A percentile compares a stretch with the other conserved stretches of the same genome.
phyloP scores from a whole-genome alignment of 2,797 vertebrate genomes.

The Cirrhinus mrigala region DNA sequence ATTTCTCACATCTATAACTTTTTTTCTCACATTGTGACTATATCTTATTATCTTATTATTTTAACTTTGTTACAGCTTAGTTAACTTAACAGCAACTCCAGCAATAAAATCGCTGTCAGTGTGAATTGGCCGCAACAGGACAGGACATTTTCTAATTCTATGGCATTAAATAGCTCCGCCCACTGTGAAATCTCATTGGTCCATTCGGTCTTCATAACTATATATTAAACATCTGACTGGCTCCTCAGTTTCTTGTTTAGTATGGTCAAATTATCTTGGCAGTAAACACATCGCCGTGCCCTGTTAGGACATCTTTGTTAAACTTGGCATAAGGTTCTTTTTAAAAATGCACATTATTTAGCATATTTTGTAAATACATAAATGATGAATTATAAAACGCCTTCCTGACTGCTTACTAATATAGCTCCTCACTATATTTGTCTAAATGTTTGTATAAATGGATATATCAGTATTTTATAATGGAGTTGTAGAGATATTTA shows the following conservation, averaged over 20 bases:
- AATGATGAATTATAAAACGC: not conserved
- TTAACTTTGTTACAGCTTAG: not conserved
- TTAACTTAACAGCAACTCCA: not conserved
- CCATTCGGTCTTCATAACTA: not conserved
- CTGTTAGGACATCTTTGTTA: not conserved
- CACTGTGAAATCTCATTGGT: slow-evolving; percentile 34
- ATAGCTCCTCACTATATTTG: slow-evolving; percentile 34
- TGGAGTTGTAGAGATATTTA: slow-evolving; percentile 19
- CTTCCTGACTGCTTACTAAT: slow-evolving; percentile 27
- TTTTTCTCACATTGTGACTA: not conserved
- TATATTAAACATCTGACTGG: not conserved
- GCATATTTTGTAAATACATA: slow-evolving; percentile 38
- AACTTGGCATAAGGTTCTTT: not conserved
- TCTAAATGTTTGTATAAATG: slow-evolving; percentile 55
- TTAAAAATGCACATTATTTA: not conserved
- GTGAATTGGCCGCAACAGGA: not conserved
- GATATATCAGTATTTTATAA: slow-evolving; percentile 42
- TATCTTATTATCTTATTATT: not conserved
- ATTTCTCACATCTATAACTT: not conserved
- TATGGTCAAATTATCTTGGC: not conserved
- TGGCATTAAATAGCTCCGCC: slow-evolving; percentile 24
- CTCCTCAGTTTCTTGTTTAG: not conserved
- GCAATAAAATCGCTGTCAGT: slow-evolving; percentile 29
- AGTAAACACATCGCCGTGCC: not conserved
- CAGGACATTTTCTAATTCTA: not conserved